These are phyloP conservation scores for Chlorospingus flavigularis DNA, from an alignment of 2,797 vertebrate genomes.

Conservation along the genomic window DNA sequence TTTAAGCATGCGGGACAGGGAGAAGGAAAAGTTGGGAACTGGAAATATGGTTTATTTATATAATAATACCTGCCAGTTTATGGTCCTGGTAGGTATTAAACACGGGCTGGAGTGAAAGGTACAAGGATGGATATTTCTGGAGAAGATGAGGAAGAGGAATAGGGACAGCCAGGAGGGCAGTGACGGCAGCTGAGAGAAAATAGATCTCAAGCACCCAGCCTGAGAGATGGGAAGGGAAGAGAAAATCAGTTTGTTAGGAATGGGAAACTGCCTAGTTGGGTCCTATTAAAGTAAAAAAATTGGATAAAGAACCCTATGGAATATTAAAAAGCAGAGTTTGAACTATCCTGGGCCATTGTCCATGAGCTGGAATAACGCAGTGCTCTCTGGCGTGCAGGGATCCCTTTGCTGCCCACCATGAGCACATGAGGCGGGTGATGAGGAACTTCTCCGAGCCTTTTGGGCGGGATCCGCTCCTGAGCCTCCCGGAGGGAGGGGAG, in stretches of 20 bases:
- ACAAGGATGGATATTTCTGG: not conserved
- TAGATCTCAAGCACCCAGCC: not conserved
- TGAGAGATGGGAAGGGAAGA: not conserved
- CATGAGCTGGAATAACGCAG: accelerated
- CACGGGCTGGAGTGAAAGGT: not conserved
- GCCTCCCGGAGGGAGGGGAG: slow-evolving; percentile 74
- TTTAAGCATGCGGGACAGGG: not conserved
- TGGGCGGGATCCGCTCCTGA: slow-evolving; percentile 74
- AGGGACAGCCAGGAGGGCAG: not conserved
- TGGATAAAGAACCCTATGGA: accelerated
- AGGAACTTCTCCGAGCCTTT: slow-evolving; percentile 86
- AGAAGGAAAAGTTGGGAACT: not conserved
- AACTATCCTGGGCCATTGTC: accelerated
- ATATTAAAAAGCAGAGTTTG: accelerated
- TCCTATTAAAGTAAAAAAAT: not conserved
- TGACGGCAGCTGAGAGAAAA: not conserved
- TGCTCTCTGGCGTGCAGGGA: slow-evolving; percentile 73
- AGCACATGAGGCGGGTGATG: slow-evolving; percentile 85
- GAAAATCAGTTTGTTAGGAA: not conserved
- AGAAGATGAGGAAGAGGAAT: not conserved
- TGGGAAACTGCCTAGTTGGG: not conserved
- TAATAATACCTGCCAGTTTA: not conserved
- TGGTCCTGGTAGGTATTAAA: not conserved
- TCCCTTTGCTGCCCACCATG: slow-evolving; percentile 84
- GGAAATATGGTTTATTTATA: too few relatives aligned